These are phyloP conservation scores for Rafetus swinhoei DNA, from an alignment of 2,113 vertebrate genomes.

Conservation along the genomic window DNA sequence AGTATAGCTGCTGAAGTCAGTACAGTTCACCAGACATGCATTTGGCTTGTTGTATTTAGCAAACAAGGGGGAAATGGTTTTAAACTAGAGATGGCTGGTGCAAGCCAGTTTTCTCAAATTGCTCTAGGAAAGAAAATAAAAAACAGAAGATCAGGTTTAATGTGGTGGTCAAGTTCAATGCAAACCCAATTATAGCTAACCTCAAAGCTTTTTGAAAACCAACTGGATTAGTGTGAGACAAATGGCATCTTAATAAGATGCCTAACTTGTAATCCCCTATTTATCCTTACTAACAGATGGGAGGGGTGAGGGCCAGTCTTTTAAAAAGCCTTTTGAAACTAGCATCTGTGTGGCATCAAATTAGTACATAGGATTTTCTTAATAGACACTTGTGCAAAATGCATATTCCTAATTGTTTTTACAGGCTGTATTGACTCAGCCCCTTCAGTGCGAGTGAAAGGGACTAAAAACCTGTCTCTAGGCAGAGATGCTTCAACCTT, in stretches of 20 bases:
- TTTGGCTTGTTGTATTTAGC: neutral
- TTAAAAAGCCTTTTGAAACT: neutral
- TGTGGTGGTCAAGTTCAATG: constrained; percentile 39
- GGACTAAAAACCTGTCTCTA: neutral
- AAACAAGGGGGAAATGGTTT: neutral
- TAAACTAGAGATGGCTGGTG: neutral
- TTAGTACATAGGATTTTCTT: neutral
- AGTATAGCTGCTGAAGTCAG: neutral
- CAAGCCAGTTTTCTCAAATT: neutral
- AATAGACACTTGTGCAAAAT: neutral
- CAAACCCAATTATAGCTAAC: constrained; percentile 28
- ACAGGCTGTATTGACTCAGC: neutral
- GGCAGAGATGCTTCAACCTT: neutral
- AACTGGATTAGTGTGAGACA: constrained; percentile 13
- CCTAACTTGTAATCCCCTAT: neutral
- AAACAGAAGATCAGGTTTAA: neutral
- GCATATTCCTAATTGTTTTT: neutral
- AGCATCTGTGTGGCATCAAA: neutral
- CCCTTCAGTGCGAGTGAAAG: neutral
- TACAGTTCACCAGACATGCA: neutral
- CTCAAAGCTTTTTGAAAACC: constrained; percentile 32
- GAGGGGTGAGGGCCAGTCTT: neutral
- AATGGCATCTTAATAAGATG: constrained; percentile 25
- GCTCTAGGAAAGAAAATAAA: neutral
- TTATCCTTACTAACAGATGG: neutral